Percentiles rank a stretch among this genome's conserved stretches.
Evolutionary conservation across 1,140 invertebrate species (phyloP).

Genomic region (Pseudoatta argentina): DNA sequence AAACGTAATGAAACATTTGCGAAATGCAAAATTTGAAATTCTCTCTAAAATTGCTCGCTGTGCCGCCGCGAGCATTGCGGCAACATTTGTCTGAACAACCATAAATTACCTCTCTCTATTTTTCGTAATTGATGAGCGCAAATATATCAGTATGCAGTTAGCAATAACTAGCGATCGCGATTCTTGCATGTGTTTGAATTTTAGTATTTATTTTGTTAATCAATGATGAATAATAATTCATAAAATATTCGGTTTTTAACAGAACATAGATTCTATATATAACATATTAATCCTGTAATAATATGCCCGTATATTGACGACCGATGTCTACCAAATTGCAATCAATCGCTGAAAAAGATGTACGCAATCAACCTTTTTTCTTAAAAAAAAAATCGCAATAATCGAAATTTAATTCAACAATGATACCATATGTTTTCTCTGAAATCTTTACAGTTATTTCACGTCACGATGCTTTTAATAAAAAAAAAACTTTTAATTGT

Average conservation of each 20-base stretch:
- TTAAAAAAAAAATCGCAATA: neutral
- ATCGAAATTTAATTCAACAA: slow-evolving; percentile 31
- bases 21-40: slow-evolving; percentile 13
- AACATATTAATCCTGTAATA: neutral
- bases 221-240: neutral
- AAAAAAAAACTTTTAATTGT: neutral
- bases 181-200: neutral
- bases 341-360: neutral
- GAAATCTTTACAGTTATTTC: neutral
- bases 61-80: neutral
- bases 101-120: slow-evolving; percentile 45
- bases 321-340: neutral
- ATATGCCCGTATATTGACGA: neutral
- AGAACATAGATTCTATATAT: slow-evolving; percentile 3
- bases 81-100: slow-evolving; percentile 24
- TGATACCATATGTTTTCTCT: neutral
- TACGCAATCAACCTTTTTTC: neutral
- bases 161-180: neutral
- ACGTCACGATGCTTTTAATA: neutral
- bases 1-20: slow-evolving; percentile 23
- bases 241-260: neutral
- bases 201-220: slow-evolving; percentile 22
- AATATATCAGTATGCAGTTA: slow-evolving; percentile 15
- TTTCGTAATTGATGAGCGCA: slow-evolving; percentile 19
- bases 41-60: neutral